Conservation (phyloP, 1,140 invertebrate genomes). For the Drosophila micromelanica region DNA sequence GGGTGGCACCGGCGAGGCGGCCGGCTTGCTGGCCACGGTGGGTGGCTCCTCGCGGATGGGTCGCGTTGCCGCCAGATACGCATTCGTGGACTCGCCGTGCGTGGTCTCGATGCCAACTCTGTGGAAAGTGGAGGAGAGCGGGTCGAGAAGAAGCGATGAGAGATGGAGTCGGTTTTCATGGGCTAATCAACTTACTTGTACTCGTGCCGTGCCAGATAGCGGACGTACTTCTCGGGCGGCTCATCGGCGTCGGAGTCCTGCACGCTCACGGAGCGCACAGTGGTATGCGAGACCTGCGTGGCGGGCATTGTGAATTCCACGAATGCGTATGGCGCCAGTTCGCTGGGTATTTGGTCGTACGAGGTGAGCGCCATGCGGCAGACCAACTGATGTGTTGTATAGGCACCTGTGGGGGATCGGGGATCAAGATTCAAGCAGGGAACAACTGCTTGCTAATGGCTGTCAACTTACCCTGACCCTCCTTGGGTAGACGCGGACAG, state of each 20-base stretch:
- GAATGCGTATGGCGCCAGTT: slow-evolving; percentile 93
- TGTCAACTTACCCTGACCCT: slow-evolving; percentile 94
- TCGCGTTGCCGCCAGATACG: slow-evolving; percentile 90
- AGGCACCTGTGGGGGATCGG: slow-evolving; percentile 89
- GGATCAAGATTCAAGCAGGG: slow-evolving; percentile 25
- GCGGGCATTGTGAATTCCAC: slow-evolving; percentile 99
- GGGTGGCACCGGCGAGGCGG: slow-evolving; percentile 85
- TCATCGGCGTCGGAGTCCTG: slow-evolving; percentile 94
- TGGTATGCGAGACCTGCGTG: slow-evolving; percentile 98
- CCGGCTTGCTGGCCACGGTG: slow-evolving; percentile 84
- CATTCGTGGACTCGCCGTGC: slow-evolving; percentile 89
- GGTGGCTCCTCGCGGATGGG: slow-evolving; percentile 85
- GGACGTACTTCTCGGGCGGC: slow-evolving; percentile 99
- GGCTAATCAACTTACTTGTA: slow-evolving; percentile 89
- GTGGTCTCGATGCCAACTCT: slow-evolving; percentile 94
- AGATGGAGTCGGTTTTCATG: not conserved
- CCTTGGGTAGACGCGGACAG: slow-evolving; percentile 97
- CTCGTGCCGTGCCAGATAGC: slow-evolving; percentile 98
- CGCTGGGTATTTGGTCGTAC: slow-evolving; percentile 98
- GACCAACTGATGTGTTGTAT: slow-evolving; percentile 97
- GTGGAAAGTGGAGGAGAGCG: slow-evolving; percentile 23
- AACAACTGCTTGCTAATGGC: too few relatives aligned
- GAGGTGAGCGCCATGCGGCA: slow-evolving; percentile 97
- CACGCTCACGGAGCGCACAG: slow-evolving; percentile 97
- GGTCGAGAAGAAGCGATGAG: not conserved